Evolutionary conservation across 2,888 invertebrate genomes (phyloP).

Genomic region (Nomada ruficornis): DNA sequence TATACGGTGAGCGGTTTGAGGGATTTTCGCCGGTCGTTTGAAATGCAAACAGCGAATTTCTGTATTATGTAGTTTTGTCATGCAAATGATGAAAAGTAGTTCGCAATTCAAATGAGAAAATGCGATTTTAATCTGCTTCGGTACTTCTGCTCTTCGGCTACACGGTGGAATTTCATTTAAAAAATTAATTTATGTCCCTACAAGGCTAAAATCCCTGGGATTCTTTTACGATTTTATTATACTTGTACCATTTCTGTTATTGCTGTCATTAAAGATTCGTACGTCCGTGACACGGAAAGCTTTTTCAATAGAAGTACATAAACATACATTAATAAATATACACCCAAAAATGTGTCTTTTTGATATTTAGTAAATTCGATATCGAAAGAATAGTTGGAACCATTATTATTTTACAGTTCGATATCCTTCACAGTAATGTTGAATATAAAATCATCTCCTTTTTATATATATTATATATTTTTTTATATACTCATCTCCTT

Average conservation of each 20-base stretch:
- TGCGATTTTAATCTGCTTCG: neutral
- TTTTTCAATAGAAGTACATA: neutral
- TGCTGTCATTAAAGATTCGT: neutral
- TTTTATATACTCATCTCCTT: too few species aligned
- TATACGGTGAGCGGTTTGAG: neutral
- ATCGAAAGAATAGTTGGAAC: too few species aligned
- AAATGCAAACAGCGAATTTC: neutral
- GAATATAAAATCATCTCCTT: too few species aligned
- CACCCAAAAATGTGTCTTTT: too few species aligned
- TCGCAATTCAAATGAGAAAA: constrained; percentile 1
- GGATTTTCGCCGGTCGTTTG: neutral
- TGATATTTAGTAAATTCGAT: too few species aligned
- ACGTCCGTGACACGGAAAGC: neutral
- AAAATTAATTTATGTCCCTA: neutral
- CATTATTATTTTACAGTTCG: too few species aligned
- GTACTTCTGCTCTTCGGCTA: neutral
- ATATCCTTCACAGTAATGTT: too few species aligned
- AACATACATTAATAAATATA: too few species aligned
- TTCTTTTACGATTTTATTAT: neutral
- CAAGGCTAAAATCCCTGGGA: neutral
- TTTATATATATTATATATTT: too few species aligned
- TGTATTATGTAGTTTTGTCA: neutral
- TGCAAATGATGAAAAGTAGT: constrained; percentile 4
- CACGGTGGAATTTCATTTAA: neutral
- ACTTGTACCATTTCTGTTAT: neutral